Percentiles rank a stretch among this genome's conserved stretches.
Evolutionary conservation across 2,113 vertebrate genomes (phyloP).

Genomic region (Ageneiosus marmoratus): DNA sequence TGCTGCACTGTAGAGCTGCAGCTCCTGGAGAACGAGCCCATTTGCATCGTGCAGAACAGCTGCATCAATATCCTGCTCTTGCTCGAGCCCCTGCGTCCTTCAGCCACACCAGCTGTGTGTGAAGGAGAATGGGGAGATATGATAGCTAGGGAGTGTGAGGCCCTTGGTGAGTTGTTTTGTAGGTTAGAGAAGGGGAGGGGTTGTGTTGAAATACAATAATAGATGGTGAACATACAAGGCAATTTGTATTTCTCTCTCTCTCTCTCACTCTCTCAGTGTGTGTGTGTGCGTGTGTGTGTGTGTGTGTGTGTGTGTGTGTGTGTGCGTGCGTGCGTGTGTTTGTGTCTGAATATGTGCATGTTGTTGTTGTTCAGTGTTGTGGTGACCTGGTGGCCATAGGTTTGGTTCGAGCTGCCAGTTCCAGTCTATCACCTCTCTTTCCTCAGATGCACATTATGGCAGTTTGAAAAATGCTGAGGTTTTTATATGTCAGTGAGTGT

Average conservation of each 20-base stretch:
- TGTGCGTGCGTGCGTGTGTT: conserved; percentile 1
- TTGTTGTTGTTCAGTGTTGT: conserved; percentile 10
- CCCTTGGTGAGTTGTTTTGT: neutral
- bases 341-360: conserved; percentile 13
- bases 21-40: conserved; percentile 19
- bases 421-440: conserved; percentile 12
- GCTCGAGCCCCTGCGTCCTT: conserved; percentile 42
- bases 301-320: neutral
- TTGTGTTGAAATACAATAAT: conserved; percentile 26
- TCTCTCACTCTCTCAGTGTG: too few species aligned
- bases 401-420: conserved; percentile 1
- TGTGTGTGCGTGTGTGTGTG: conserved; percentile 5
- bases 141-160: conserved; percentile 20
- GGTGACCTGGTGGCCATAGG: conserved; percentile 19
- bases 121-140: conserved; percentile 46
- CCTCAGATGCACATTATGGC: conserved; percentile 17
- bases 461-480: conserved; percentile 13
- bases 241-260: neutral
- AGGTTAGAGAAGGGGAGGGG: neutral
- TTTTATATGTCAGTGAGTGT: conserved; percentile 11
- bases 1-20: neutral
- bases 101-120: conserved; percentile 44
- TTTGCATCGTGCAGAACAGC: conserved; percentile 32
- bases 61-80: conserved; percentile 45
- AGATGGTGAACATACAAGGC: neutral